Evolutionary conservation across 2,888 invertebrate genomes (phyloP).

Genomic region (Lissonota sp.): DNA sequence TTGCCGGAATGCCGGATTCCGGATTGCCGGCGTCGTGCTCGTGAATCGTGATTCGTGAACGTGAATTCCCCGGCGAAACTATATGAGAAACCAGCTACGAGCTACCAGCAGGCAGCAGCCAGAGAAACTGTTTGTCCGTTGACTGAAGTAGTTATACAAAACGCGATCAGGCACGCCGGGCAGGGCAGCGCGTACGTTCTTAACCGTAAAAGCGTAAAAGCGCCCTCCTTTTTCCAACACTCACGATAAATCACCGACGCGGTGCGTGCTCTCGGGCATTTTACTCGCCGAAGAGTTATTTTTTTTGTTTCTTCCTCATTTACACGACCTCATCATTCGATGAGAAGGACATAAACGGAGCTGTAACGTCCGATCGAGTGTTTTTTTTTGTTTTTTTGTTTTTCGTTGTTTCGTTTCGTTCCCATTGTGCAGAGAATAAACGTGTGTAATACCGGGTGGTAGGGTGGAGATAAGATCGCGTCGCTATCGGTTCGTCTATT

Average conservation of each 20-base stretch:
- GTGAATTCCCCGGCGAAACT: too few relatives aligned
- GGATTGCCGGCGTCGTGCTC: too few relatives aligned
- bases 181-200: constrained; percentile 48
- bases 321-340: constrained; percentile 3
- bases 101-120: too few relatives aligned
- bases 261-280: constrained; percentile 36
- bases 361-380: too few relatives aligned
- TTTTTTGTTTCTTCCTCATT: not conserved
- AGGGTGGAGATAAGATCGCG: not conserved
- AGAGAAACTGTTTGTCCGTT: constrained; percentile 68
- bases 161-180: constrained; percentile 47
- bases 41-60: constrained; percentile 1
- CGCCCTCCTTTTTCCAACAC: not conserved
- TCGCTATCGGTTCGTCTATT: not conserved
- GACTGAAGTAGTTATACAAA: constrained; percentile 67
- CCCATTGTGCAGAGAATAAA: not conserved
- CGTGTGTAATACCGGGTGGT: not conserved
- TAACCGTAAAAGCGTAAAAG: constrained; percentile 51
- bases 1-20: too few relatives aligned
- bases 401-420: too few relatives aligned
- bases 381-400: too few relatives aligned
- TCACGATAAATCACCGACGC: constrained; percentile 22
- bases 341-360: constrained; percentile 6
- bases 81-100: too few relatives aligned
- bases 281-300: constrained; percentile 16